Evolutionary conservation across 2,113 vertebrate genomes (phyloP).

Genomic region (Lasiurus cinereus): DNA sequence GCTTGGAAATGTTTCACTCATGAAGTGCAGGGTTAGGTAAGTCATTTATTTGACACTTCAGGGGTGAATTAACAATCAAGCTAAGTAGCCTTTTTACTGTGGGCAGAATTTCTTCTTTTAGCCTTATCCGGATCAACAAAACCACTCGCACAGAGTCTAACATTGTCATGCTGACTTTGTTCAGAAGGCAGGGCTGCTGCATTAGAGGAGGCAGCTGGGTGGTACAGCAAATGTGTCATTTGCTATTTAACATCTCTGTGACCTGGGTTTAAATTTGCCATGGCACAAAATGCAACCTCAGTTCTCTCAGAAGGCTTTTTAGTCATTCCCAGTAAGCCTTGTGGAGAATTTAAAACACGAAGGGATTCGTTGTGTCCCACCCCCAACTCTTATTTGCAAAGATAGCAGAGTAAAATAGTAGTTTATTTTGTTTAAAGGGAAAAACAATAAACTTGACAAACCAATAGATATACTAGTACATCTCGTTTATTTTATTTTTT

Average conservation of each 20-base stretch:
- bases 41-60: conserved; percentile 81
- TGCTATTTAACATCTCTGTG: conserved; percentile 91
- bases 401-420: conserved; percentile 53
- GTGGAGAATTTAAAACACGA: conserved; percentile 85
- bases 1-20: conserved; percentile 61
- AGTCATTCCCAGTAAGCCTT: conserved; percentile 86
- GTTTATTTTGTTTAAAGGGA: conserved; percentile 71
- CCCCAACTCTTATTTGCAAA: conserved; percentile 66
- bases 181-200: conserved; percentile 84
- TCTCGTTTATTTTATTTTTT: conserved; percentile 77
- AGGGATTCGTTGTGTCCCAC: conserved; percentile 62
- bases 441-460: conserved; percentile 60
- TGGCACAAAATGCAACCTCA: conserved; percentile 89
- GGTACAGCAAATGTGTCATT: conserved; percentile 90
- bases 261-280: conserved; percentile 91
- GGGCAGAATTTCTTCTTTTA: conserved; percentile 76
- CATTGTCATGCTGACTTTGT: conserved; percentile 85
- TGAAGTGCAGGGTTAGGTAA: conserved; percentile 70
- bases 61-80: conserved; percentile 76
- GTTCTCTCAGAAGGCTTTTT: conserved; percentile 88
- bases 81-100: conserved; percentile 84
- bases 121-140: conserved; percentile 78
- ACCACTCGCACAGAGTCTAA: conserved; percentile 80
- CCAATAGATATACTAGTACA: conserved; percentile 80
- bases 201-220: conserved; percentile 89